Evolutionary conservation across 2,888 invertebrate species (phyloP).

Genomic region (Suillia variegata): DNA sequence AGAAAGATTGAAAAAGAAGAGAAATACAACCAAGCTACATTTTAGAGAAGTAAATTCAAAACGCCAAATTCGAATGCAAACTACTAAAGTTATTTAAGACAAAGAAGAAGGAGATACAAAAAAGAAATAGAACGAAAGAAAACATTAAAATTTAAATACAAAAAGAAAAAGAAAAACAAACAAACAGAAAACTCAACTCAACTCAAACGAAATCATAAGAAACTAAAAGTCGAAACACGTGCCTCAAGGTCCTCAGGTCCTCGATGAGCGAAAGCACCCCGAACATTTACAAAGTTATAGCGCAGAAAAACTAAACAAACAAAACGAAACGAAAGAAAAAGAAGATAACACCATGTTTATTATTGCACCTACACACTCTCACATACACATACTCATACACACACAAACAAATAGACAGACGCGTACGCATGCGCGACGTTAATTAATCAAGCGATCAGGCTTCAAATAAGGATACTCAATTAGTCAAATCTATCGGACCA

Average conservation of each 20-base stretch:
- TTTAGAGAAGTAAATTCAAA: background rate
- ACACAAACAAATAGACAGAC: background rate
- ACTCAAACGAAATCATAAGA: background rate
- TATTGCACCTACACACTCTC: background rate
- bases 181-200: slow-evolving; percentile 7
- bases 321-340: background rate
- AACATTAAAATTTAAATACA: no score
- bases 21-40: background rate
- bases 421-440: background rate
- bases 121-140: slow-evolving; percentile 15
- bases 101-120: background rate
- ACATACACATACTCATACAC: background rate
- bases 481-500: slow-evolving; percentile 3
- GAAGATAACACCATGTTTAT: slow-evolving; percentile 8
- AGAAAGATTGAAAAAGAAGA: slow-evolving; percentile 1
- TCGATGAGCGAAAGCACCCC: slow-evolving; percentile 36
- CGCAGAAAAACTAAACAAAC: background rate
- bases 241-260: slow-evolving; percentile 41
- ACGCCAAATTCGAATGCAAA: slow-evolving; percentile 4
- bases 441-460: no score
- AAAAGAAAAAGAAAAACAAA: slow-evolving; percentile 7
- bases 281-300: slow-evolving; percentile 13
- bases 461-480: slow-evolving; percentile 1
- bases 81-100: background rate
- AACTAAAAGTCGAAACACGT: slow-evolving; percentile 29